Base-by-base conservation (phyloP, 2,888 invertebrate species). In the Xanthia icteritia region DNA sequence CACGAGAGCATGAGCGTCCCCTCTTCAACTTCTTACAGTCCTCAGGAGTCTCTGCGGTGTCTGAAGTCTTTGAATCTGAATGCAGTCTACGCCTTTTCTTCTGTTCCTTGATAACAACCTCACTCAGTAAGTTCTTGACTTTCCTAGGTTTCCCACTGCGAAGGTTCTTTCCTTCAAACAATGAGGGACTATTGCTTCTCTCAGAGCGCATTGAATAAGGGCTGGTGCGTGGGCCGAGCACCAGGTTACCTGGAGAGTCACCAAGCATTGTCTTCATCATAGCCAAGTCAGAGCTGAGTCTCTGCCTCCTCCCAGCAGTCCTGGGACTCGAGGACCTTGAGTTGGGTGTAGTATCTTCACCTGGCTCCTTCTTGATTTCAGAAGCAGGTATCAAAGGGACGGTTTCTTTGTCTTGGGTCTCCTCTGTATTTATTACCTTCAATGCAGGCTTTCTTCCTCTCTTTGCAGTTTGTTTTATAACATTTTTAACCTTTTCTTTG, bases 61-160 rank as follows among this genome's bases (percentile, higher is more conserved):
- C 96, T 80, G 94, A 91, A 83, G 92, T 89, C 89, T 96, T 96
- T 79, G 97, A 97, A 84, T 97, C 97, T 82, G 97, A 97, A 72
- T 97, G 92, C 76, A 97, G 92, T 86, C 96, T 93, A 86, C 97
- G 95, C 84, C 97, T 95, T 88, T 97, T 97, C 89, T 97, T 97
- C 83, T 95, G 95, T 87, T 97, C 97, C 82, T 96, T 96, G 89
- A 95, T 94, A n/a, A 97, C 95, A 81, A 97, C 97, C 86, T 97
- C 97, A 89, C 97, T 96, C 60, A 97, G 91, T 67, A 97, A 94
- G 86, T 95, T 97, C 89, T 97, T 97, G 17, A 97, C 94, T 93
- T 97, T 97, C 76, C 97, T 96, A 66, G 97, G 97, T 90, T 97
- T 98, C 0, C 98, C 98, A 91, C 98, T 98, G 72, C 98, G 95